These are phyloP conservation scores for Rousettus madagascariensis DNA, from an alignment of 2,797 vertebrate species.

Conservation along the genomic window DNA sequence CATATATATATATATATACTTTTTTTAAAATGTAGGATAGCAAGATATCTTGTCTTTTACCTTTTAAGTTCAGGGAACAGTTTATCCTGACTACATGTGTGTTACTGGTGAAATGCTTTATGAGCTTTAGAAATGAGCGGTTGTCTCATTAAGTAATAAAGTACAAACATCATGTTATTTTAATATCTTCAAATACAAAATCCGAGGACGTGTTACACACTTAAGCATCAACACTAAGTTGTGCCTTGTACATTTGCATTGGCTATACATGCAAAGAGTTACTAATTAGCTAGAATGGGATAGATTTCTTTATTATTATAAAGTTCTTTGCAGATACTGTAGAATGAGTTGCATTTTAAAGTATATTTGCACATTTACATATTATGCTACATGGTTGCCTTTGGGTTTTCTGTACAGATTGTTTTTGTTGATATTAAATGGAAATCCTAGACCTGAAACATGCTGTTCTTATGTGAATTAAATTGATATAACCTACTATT, in stretches of 20 bases:
- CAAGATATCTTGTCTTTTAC: slow-evolving; percentile 27
- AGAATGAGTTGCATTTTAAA: slow-evolving; percentile 74
- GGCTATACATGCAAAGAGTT: slow-evolving; percentile 64
- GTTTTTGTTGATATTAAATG: slow-evolving; percentile 79
- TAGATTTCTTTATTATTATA: slow-evolving; percentile 58
- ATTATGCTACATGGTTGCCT: slow-evolving; percentile 72
- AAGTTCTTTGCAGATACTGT: slow-evolving; percentile 71
- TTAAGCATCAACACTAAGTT: slow-evolving; percentile 77
- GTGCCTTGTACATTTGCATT: slow-evolving; percentile 87
- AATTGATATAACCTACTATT: slow-evolving; percentile 75
- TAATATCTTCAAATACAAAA: slow-evolving; percentile 49
- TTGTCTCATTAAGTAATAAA: slow-evolving; percentile 69
- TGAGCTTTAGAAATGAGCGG: slow-evolving; percentile 63
- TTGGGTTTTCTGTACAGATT: slow-evolving; percentile 80
- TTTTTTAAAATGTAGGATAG: slow-evolving; percentile 42
- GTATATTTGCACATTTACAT: slow-evolving; percentile 82
- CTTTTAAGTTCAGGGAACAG: slow-evolving; percentile 63
- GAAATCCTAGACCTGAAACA: slow-evolving; percentile 80
- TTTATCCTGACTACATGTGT: not conserved
- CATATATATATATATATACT: not conserved
- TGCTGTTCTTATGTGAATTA: slow-evolving; percentile 81
- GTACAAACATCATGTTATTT: slow-evolving; percentile 56
- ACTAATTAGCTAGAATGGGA: slow-evolving; percentile 60
- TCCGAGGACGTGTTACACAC: slow-evolving; percentile 74
- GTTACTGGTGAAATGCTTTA: slow-evolving; percentile 64